phyloP scores from a whole-genome alignment of 2,113 vertebrate species.

The Cervus canadensis region DNA sequence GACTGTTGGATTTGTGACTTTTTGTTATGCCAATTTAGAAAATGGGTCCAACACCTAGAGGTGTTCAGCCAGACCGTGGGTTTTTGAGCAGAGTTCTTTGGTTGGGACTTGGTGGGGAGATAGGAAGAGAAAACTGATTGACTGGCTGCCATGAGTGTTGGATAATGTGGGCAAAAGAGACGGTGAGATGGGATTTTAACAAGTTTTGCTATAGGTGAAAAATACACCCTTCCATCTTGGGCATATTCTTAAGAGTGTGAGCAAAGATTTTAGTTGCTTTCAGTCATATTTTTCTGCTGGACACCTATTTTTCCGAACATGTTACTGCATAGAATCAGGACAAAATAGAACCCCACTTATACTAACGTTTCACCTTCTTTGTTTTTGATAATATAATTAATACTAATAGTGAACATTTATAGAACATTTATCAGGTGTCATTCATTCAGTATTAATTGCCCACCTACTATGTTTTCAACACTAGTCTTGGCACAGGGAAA shows the following conservation, averaged over 20 bases:
- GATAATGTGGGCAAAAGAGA: background rate
- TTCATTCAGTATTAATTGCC: background rate
- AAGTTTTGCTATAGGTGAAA: background rate
- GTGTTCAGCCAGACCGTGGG: background rate
- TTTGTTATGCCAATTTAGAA: background rate
- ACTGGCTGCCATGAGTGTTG: background rate
- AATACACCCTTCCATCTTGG: background rate
- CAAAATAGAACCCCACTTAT: background rate
- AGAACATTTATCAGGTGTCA: background rate
- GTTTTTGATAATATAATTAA: conserved; percentile 1
- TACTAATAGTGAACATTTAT: background rate
- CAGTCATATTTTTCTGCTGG: background rate
- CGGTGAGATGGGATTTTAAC: background rate
- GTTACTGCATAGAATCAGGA: background rate
- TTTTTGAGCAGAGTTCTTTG: background rate
- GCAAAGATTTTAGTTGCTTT: background rate
- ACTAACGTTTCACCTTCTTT: background rate
- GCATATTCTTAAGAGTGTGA: background rate
- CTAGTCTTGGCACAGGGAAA: background rate
- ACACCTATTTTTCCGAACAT: background rate
- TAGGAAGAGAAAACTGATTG: background rate
- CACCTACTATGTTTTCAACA: background rate
- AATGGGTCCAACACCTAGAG: background rate
- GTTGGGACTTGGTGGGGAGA: background rate
- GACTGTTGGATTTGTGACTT: background rate